phyloP scores from a whole-genome alignment of 2,888 invertebrate species.

The Epsilonema sp. region DNA sequence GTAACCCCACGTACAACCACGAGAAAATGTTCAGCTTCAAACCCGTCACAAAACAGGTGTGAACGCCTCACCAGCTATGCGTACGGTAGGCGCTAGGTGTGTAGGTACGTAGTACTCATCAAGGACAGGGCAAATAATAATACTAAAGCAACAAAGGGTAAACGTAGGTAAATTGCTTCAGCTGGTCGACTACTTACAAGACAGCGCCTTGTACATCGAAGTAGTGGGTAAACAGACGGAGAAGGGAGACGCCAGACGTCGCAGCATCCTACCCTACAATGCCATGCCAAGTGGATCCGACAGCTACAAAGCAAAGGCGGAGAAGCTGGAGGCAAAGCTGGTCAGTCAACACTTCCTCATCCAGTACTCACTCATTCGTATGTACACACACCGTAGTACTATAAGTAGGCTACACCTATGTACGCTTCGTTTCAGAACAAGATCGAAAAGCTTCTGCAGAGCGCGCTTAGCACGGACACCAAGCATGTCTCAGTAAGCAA shows the following conservation, averaged over 20 bases:
- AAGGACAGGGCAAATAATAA: too few relatives aligned
- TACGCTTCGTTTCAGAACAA: too few relatives aligned
- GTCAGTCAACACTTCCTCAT: conserved; percentile 19
- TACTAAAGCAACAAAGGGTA: not conserved
- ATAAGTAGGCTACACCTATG: too few relatives aligned
- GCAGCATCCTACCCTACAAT: too few relatives aligned
- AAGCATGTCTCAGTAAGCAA: too few relatives aligned
- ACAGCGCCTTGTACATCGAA: conserved; percentile 34
- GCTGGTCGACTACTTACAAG: conserved; percentile 35
- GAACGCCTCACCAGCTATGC: conserved; percentile 5
- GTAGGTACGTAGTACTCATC: too few relatives aligned
- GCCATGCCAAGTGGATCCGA: conserved; percentile 16
- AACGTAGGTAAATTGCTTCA: conserved; percentile 15
- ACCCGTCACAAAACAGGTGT: conserved; percentile 34
- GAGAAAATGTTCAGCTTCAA: conserved; percentile 33
- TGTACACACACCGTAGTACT: too few relatives aligned
- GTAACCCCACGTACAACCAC: conserved; percentile 36
- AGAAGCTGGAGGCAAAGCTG: conserved; percentile 17
- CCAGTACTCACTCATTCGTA: too few relatives aligned
- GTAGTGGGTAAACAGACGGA: conserved; percentile 37
- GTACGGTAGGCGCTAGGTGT: too few relatives aligned
- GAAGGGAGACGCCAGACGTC: conserved; percentile 2
- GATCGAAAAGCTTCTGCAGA: too few relatives aligned
- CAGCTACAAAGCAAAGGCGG: conserved; percentile 14
- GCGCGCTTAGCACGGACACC: too few relatives aligned